Evolutionary conservation across 2,888 invertebrate genomes (phyloP).

Genomic region (Epirrhoe alternata): DNA sequence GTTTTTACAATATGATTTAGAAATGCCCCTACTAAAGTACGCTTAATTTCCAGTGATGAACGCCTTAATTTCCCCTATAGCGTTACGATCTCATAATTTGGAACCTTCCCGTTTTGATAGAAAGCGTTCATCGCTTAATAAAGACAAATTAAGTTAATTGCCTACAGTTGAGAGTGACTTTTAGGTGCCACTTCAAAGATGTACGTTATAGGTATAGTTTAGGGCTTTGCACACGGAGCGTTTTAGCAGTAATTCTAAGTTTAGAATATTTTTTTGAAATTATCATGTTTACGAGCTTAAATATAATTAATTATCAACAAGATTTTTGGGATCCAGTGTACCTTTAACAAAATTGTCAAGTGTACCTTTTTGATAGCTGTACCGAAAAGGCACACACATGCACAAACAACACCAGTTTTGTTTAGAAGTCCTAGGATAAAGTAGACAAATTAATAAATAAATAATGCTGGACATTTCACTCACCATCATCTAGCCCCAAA

Average conservation of each 20-base stretch:
- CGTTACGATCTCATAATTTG: constrained; percentile 45
- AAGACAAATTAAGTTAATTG: constrained; percentile 72
- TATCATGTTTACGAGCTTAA: too few relatives aligned
- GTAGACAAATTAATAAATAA: too few relatives aligned
- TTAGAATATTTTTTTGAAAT: too few relatives aligned
- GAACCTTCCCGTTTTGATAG: constrained; percentile 64
- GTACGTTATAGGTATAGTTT: constrained; percentile 53
- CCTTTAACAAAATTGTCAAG: too few relatives aligned
- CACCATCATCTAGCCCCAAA: too few relatives aligned
- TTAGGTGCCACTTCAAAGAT: constrained; percentile 61
- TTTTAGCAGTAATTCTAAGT: background rate
- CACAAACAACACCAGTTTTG: too few relatives aligned
- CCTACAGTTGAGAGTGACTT: constrained; percentile 59
- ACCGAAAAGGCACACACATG: too few relatives aligned
- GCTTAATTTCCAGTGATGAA: background rate
- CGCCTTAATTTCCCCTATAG: constrained; percentile 15
- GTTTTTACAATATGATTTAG: background rate
- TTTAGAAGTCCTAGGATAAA: too few relatives aligned
- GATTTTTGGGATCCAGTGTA: too few relatives aligned
- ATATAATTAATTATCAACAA: too few relatives aligned
- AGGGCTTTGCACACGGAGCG: constrained; percentile 26
- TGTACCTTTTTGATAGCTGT: too few relatives aligned
- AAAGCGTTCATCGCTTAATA: constrained; percentile 66
- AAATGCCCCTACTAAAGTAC: background rate
- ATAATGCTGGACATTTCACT: too few relatives aligned